Percentiles rank a stretch among this genome's conserved stretches.
These are phyloP conservation scores for Clarias gariepinus DNA, from an alignment of 2,113 vertebrate species.

Conservation along the genomic window DNA sequence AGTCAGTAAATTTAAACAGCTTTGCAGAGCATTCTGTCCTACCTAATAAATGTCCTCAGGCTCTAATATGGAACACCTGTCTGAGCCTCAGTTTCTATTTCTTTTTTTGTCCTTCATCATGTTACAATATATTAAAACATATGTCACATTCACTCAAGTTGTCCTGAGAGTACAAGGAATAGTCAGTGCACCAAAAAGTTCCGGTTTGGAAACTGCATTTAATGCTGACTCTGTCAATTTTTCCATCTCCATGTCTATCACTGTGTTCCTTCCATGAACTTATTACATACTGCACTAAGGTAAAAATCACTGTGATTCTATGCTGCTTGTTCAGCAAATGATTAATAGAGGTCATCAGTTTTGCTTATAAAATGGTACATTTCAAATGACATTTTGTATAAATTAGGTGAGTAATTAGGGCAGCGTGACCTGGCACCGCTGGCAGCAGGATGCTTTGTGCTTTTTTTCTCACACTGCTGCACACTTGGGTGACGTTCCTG, in stretches of 20 bases:
- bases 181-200: slow-evolving; percentile 33
- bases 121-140: slow-evolving; percentile 43
- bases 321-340: background rate
- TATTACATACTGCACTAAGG: background rate
- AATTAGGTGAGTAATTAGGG: slow-evolving; percentile 49
- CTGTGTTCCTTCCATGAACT: background rate
- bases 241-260: slow-evolving; percentile 25
- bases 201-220: slow-evolving; percentile 37
- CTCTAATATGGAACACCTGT: slow-evolving; percentile 53
- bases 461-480: slow-evolving; percentile 63
- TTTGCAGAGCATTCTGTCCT: slow-evolving; percentile 49
- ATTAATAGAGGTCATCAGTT: slow-evolving; percentile 24
- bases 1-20: slow-evolving; percentile 51
- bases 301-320: background rate
- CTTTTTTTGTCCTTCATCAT: slow-evolving; percentile 43
- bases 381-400: slow-evolving; percentile 24
- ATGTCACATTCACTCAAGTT: slow-evolving; percentile 48
- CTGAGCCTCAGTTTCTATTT: slow-evolving; percentile 34
- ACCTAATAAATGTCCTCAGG: slow-evolving; percentile 48
- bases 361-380: slow-evolving; percentile 13
- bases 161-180: slow-evolving; percentile 29
- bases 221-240: slow-evolving; percentile 9
- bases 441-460: slow-evolving; percentile 44
- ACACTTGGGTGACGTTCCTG: slow-evolving; percentile 72
- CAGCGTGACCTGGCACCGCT: slow-evolving; percentile 58